A percentile compares a stretch with the other conserved stretches of the same genome.
phyloP scores from a whole-genome alignment of 2,888 invertebrate genomes.

The Cataglyphis albicans region DNA sequence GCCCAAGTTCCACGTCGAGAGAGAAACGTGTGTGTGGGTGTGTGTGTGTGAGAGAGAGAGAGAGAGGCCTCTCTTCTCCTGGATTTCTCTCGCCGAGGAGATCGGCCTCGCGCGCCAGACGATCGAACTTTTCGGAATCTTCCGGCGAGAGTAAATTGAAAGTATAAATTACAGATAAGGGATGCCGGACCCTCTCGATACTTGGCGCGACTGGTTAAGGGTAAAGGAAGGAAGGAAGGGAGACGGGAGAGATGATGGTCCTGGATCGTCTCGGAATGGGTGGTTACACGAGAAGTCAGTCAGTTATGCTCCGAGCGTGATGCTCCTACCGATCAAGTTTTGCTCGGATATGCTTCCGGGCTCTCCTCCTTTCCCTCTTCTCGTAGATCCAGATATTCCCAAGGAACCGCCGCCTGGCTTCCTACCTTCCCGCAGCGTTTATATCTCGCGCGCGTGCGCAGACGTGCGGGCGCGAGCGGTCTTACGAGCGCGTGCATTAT shows the following conservation, averaged over 20 bases:
- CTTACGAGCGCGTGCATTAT: slow-evolving; percentile 38
- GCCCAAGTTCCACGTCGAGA: slow-evolving; percentile 48
- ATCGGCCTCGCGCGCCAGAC: slow-evolving; percentile 38
- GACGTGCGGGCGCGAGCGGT: neutral
- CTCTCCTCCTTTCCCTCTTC: slow-evolving; percentile 1
- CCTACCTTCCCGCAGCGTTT: slow-evolving; percentile 49
- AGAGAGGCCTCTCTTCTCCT: slow-evolving; percentile 18
- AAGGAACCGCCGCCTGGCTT: slow-evolving; percentile 43
- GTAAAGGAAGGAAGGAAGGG: neutral
- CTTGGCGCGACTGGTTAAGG: slow-evolving; percentile 29
- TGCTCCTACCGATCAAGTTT: slow-evolving; percentile 79
- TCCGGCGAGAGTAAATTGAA: slow-evolving; percentile 80
- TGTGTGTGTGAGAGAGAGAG: neutral
- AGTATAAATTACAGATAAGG: slow-evolving; percentile 85
- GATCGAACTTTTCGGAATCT: slow-evolving; percentile 59
- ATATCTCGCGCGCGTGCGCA: slow-evolving; percentile 17
- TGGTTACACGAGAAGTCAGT: slow-evolving; percentile 71
- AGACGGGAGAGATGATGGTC: slow-evolving; percentile 47
- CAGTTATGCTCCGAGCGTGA: slow-evolving; percentile 83
- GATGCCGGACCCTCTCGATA: slow-evolving; percentile 67
- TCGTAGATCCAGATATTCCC: slow-evolving; percentile 71
- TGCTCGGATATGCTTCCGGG: slow-evolving; percentile 32
- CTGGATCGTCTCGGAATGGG: slow-evolving; percentile 61
- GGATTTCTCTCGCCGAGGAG: slow-evolving; percentile 38
- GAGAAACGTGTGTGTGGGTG: neutral